phyloP scores from a whole-genome alignment of 2,113 vertebrate species.

The Macheiramphus alcinus region DNA sequence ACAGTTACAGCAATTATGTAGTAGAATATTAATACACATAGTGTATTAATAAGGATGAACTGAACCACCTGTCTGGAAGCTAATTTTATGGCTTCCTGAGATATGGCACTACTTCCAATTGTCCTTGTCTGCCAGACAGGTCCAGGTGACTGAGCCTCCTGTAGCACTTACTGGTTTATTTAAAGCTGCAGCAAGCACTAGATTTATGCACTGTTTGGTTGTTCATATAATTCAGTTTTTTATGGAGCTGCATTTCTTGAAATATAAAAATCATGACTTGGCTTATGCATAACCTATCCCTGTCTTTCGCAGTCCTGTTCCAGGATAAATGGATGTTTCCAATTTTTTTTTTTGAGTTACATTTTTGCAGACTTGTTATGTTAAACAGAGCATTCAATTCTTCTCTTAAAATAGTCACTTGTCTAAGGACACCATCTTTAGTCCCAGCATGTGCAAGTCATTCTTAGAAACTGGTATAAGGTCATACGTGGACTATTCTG shows the following conservation, averaged over 20 bases:
- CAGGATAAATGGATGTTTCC: neutral
- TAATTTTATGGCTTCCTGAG: neutral
- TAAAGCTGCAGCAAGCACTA: neutral
- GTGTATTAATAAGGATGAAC: neutral
- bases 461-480: constrained; percentile 8
- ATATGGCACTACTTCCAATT: neutral
- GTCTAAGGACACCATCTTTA: neutral
- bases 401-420: constrained; percentile 47
- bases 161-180: neutral
- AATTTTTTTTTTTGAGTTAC: neutral
- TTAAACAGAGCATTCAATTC: constrained; percentile 29
- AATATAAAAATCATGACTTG: neutral
- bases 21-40: neutral
- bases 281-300: neutral
- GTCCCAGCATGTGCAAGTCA: neutral
- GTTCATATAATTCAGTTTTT: neutral
- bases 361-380: neutral
- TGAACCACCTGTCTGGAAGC: neutral
- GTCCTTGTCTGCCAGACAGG: neutral
- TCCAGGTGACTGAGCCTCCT: neutral
- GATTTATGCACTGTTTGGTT: neutral
- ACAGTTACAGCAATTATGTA: neutral
- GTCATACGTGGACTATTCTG: neutral
- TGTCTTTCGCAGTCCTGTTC: neutral
- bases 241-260: neutral